Evolutionary conservation across 2,113 vertebrate genomes (phyloP).

Genomic region (Ophiodon elongatus): DNA sequence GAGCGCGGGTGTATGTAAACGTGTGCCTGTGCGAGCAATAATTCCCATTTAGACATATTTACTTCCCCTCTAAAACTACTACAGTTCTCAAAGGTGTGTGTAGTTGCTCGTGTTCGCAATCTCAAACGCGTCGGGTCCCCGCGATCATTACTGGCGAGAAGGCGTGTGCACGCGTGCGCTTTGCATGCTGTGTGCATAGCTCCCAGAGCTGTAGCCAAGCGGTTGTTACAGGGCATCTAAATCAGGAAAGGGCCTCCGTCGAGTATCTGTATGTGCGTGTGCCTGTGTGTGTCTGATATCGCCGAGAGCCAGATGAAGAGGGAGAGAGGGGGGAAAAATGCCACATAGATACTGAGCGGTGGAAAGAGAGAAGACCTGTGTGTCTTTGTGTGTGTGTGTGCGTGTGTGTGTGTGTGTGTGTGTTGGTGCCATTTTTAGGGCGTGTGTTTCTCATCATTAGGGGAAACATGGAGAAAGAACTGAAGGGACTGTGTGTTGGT

Average conservation of each 20-base stretch:
- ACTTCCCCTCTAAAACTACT: conserved; percentile 3
- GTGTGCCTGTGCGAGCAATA: not conserved
- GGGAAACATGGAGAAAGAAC: conserved; percentile 20
- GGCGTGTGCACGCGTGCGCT: conserved; percentile 25
- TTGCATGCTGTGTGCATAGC: conserved; percentile 41
- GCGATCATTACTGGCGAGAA: conserved; percentile 14
- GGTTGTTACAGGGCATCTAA: conserved; percentile 54
- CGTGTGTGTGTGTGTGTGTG: not conserved
- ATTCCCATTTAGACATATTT: conserved; percentile 21
- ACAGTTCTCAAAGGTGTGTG: conserved; percentile 7
- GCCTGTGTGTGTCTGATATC: conserved; percentile 1
- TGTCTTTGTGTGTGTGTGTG: conserved; percentile 5
- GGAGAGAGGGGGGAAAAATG: not conserved
- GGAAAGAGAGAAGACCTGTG: conserved; percentile 7
- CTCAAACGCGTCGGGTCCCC: conserved; percentile 19
- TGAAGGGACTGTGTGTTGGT: conserved; percentile 11
- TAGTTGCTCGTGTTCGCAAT: not conserved
- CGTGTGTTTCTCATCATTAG: conserved; percentile 49
- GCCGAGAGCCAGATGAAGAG: conserved; percentile 28
- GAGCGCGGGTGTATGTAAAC: not conserved
- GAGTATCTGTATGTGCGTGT: not conserved
- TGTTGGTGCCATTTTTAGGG: not conserved
- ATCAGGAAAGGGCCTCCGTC: conserved; percentile 45
- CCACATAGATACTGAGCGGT: conserved; percentile 7
- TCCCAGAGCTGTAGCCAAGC: conserved; percentile 43